phyloP scores from a whole-genome alignment of 2,888 invertebrate species.

The Lottia gigantea region DNA sequence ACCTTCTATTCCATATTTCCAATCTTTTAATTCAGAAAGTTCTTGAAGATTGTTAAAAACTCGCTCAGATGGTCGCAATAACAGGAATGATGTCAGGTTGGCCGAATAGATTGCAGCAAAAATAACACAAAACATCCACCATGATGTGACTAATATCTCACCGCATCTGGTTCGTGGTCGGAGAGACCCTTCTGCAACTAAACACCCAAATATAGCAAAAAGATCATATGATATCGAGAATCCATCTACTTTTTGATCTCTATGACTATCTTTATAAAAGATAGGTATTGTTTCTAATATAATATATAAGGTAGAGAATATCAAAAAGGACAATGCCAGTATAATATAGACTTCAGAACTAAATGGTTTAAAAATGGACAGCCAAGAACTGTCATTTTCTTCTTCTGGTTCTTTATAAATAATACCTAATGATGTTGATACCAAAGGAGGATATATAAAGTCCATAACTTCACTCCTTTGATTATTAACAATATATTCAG shows the following conservation, averaged over 20 bases:
- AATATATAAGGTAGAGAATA: constrained; percentile 1
- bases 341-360: neutral
- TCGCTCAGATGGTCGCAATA: neutral
- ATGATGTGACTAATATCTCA: constrained; percentile 5
- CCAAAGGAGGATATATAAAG: constrained; percentile 14
- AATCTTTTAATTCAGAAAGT: neutral
- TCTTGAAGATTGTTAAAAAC: neutral
- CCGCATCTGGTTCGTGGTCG: constrained; percentile 9
- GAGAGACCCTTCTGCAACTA: neutral
- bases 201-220: constrained; percentile 10
- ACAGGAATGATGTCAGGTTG: neutral
- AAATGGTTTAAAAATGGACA: neutral
- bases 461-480: constrained; percentile 14
- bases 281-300: neutral
- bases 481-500: constrained; percentile 9
- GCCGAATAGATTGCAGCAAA: constrained; percentile 16
- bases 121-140: constrained; percentile 18
- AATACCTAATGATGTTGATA: constrained; percentile 1
- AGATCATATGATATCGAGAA: neutral
- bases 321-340: neutral
- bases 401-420: constrained; percentile 13
- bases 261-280: neutral
- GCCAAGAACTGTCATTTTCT: neutral
- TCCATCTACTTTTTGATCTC: neutral
- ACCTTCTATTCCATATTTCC: neutral